These are phyloP conservation scores for Platerodrilus igneus DNA, from an alignment of 2,888 invertebrate genomes.

Conservation along the genomic window DNA sequence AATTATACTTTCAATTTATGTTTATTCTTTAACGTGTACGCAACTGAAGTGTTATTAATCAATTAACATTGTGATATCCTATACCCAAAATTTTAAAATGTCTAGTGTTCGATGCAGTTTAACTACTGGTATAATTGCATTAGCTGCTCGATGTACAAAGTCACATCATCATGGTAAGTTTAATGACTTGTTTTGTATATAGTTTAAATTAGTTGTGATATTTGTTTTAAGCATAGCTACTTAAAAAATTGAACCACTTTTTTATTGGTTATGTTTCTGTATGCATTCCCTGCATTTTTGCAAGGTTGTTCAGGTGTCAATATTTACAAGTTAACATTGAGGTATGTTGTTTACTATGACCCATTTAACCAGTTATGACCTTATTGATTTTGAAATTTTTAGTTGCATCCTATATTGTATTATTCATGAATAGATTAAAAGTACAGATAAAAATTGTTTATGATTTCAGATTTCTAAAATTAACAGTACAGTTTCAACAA, in stretches of 20 bases:
- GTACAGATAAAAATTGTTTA: no score
- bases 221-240: no score
- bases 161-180: constrained; percentile 45
- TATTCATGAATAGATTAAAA: no score
- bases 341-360: constrained; percentile 6
- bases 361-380: no score
- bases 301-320: no score
- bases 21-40: constrained; percentile 8
- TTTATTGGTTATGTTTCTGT: no score
- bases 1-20: constrained; percentile 13
- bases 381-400: no score
- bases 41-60: constrained; percentile 9
- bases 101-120: constrained; percentile 47
- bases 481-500: no score
- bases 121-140: constrained; percentile 44
- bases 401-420: no score
- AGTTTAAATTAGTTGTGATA: background rate
- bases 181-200: background rate
- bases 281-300: no score
- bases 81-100: constrained; percentile 34
- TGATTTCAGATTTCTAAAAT: no score
- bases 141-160: constrained; percentile 41
- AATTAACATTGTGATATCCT: constrained; percentile 10
- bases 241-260: no score
- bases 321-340: background rate